Evolutionary conservation across 2,888 invertebrate species (phyloP).

Genomic region (Cacoxenus indagator): DNA sequence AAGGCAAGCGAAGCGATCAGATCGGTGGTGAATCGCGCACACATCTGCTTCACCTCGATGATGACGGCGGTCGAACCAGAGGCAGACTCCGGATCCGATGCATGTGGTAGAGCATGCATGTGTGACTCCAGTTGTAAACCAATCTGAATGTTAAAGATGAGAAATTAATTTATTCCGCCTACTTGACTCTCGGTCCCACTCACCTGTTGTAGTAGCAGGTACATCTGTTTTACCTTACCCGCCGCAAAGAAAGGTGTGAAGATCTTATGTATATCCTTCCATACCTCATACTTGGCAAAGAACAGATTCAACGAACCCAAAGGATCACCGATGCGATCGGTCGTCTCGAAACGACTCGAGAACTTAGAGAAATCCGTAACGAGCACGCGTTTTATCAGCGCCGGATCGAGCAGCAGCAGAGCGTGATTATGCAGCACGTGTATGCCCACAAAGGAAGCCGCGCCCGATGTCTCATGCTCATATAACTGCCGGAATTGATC

Average conservation of each 20-base stretch:
- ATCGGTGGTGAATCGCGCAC: constrained; percentile 68
- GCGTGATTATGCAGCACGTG: constrained; percentile 71
- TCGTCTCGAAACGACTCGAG: constrained; percentile 54
- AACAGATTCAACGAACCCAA: constrained; percentile 70
- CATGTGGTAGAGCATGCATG: constrained; percentile 41
- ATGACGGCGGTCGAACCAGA: neutral
- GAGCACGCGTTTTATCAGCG: constrained; percentile 70
- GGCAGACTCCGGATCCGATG: constrained; percentile 19
- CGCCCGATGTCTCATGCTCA: constrained; percentile 36
- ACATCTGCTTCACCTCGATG: constrained; percentile 59
- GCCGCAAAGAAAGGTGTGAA: constrained; percentile 71
- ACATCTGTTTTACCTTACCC: constrained; percentile 66
- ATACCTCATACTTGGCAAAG: constrained; percentile 68
- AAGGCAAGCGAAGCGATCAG: constrained; percentile 71
- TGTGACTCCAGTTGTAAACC: constrained; percentile 58
- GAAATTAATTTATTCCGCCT: neutral
- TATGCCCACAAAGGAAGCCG: constrained; percentile 63
- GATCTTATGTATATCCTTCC: constrained; percentile 69
- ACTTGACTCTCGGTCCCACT: neutral
- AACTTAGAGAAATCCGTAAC: constrained; percentile 71
- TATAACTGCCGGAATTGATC: constrained; percentile 66
- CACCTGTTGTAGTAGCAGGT: constrained; percentile 54
- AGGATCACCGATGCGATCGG: constrained; percentile 62
- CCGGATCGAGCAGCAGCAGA: constrained; percentile 69
- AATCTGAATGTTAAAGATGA: constrained; percentile 35